Conservation (phyloP, 2,113 vertebrate genomes). For the Entelurus aequoreus region DNA sequence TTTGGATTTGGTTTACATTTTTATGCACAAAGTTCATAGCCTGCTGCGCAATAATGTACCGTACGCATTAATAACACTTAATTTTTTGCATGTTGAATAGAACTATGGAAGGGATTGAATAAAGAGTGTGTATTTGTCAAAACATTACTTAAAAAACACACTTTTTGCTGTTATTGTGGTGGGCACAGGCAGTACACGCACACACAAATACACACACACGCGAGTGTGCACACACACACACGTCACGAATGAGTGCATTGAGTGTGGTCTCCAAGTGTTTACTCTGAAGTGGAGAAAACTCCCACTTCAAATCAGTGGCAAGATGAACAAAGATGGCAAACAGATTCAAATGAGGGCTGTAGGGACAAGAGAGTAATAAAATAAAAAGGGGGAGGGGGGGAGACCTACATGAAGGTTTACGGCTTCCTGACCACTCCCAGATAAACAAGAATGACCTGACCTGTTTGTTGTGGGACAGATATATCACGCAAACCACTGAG, state of each 20-base stretch:
- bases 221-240: constrained; percentile 8
- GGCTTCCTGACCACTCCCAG: constrained; percentile 39
- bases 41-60: no score
- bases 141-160: no score
- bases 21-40: no score
- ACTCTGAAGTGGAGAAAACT: constrained; percentile 36
- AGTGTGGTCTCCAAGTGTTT: constrained; percentile 39
- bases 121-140: no score
- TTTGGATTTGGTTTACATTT: no score
- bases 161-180: no score
- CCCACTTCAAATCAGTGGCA: constrained; percentile 29
- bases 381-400: constrained; percentile 8
- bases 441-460: constrained; percentile 42
- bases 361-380: constrained; percentile 15
- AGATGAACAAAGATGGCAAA: constrained; percentile 56
- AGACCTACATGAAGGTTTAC: constrained; percentile 57
- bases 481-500: constrained; percentile 17
- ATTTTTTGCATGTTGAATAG: no score
- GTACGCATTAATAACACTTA: no score
- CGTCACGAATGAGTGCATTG: constrained; percentile 24
- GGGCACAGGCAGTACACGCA: no score
- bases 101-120: no score
- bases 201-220: not conserved
- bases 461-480: constrained; percentile 23
- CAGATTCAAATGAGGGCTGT: constrained; percentile 52